Evolutionary conservation across 2,113 vertebrate species (phyloP).

Genomic region (Melanerpes aurifrons): DNA sequence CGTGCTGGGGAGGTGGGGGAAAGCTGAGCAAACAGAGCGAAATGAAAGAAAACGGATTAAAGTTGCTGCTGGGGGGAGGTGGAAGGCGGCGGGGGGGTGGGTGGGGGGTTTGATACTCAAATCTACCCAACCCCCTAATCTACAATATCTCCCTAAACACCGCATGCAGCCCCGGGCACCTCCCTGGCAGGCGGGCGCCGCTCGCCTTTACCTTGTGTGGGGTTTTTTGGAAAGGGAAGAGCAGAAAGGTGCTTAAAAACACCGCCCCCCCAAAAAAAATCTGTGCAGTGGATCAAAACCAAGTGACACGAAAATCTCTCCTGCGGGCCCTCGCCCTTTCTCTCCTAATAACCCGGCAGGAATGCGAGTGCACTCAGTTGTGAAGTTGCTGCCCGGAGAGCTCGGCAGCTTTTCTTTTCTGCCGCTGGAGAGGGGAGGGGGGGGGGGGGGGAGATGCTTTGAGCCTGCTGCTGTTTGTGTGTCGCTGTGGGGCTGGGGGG

Average conservation of each 20-base stretch:
- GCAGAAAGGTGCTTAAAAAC: neutral
- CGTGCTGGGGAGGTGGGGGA: rapidly evolving
- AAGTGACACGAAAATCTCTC: slow-evolving; percentile 61
- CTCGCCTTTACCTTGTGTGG: neutral
- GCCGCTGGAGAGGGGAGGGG: slow-evolving; percentile 35
- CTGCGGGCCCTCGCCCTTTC: slow-evolving; percentile 59
- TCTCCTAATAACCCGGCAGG: slow-evolving; percentile 65
- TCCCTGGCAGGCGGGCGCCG: neutral
- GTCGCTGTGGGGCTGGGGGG: slow-evolving; percentile 39
- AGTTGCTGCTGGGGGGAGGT: neutral
- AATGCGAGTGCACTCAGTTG: slow-evolving; percentile 68
- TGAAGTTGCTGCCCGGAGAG: slow-evolving; percentile 71
- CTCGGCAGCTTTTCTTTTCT: slow-evolving; percentile 67
- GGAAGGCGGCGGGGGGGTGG: neutral
- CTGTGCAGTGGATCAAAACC: slow-evolving; percentile 20
- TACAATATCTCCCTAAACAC: neutral
- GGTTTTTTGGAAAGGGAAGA: neutral
- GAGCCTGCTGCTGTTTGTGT: slow-evolving; percentile 55
- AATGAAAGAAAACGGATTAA: slow-evolving; percentile 4
- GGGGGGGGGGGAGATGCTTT: slow-evolving; percentile 63
- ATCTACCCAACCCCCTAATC: neutral
- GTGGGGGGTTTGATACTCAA: neutral
- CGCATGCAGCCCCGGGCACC: rapidly evolving
- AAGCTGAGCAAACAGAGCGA: neutral
- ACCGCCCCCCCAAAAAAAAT: neutral